phyloP scores from a whole-genome alignment of 2,797 vertebrate genomes.

The Apodemus agrarius region DNA sequence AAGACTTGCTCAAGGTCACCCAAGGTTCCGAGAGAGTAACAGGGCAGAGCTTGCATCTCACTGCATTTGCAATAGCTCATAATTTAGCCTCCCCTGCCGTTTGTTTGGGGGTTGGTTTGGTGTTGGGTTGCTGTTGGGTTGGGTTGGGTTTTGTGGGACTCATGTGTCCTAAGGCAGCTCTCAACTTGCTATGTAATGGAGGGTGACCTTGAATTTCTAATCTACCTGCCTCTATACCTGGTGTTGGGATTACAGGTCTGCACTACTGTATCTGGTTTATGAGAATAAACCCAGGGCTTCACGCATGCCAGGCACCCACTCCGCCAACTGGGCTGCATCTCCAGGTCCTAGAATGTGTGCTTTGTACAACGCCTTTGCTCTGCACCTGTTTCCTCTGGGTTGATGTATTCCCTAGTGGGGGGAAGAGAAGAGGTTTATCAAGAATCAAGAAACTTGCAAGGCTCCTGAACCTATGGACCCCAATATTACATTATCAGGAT shows the following conservation, averaged over 20 bases:
- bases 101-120: background rate
- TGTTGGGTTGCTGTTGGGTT: background rate
- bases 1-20: background rate
- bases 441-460: background rate
- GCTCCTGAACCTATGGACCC: background rate
- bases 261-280: background rate
- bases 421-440: background rate
- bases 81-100: rapidly evolving
- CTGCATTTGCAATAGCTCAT: background rate
- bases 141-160: background rate
- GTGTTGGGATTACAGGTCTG: background rate
- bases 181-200: background rate
- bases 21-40: background rate
- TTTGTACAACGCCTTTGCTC: background rate
- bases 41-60: background rate
- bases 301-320: background rate
- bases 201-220: background rate
- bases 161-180: background rate
- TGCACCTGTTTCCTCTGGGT: background rate
- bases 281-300: background rate
- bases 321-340: background rate
- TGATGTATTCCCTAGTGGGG: background rate
- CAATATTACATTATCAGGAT: background rate
- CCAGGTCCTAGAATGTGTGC: background rate
- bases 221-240: background rate